Base-by-base conservation (phyloP, 2,888 invertebrate species). In the Ophonus ardosiacus region DNA sequence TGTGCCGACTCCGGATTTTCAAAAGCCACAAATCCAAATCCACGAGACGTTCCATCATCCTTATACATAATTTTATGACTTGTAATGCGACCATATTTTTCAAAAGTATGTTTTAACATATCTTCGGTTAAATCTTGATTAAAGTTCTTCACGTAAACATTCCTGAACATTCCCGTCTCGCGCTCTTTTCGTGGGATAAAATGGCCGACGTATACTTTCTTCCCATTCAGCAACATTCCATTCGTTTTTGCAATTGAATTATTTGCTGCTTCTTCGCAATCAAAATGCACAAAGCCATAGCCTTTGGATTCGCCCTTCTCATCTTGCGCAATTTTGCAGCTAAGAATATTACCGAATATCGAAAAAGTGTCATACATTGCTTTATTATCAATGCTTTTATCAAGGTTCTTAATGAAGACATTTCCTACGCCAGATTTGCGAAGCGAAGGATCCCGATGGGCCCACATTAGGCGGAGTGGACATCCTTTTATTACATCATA, bases 381-480 rank as follows among this genome's bases (percentile, higher is more conserved):
- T 92, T 99, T 99, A 93, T 99, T 99, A 92, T 99, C 99, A 91
- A 99, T 99, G 87, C 95, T 96, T 92, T 98, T 99, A 92, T 99
- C 98, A 92, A 99, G 93, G 92, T 99, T 99, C 93, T 99, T 99
- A 90, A 99, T 99, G 92, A 99, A 99, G 86, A 99, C 98, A 93
- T 99, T 99, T 86, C 99, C 99, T 88, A 99, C 98, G 85, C 99
- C 99, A 87, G 99, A 99, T 92, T 98, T 98, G 89, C 99, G 96
- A 86, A 99, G 94, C 40, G 98, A 98, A 68, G 99, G 99, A 93
- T 99, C 99, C 90, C 99, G 95, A 92, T 99, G 99, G 86, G 99
- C 99, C 99, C 99, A 99, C 99, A 99, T 99, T 90, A 99, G 99
- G 91, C 99, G 96, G 91, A 99, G 99, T 86, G 99, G 99, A 90